These are phyloP conservation scores for Anastrepha ludens DNA, from an alignment of 1,140 invertebrate species.

Conservation along the genomic window DNA sequence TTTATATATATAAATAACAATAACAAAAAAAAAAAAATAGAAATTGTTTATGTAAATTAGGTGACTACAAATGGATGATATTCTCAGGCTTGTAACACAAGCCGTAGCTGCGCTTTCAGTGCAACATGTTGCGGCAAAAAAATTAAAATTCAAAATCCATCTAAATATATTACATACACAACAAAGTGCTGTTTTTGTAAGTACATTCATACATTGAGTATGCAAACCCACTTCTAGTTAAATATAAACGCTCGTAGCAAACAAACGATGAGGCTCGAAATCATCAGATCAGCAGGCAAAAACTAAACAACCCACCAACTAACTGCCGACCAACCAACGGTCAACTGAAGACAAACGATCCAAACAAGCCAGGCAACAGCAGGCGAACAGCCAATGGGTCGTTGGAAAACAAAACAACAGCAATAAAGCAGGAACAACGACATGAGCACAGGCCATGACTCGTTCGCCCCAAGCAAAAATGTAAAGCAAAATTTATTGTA, in stretches of 20 bases:
- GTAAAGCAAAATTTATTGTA: conserved; percentile 35
- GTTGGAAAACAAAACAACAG: neutral
- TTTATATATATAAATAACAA: too few relatives aligned
- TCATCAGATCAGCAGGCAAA: conserved; percentile 10
- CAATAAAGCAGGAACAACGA: neutral
- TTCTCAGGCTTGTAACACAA: conserved; percentile 49
- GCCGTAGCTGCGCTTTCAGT: conserved; percentile 26
- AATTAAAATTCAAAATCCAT: conserved; percentile 42
- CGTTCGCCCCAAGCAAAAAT: conserved; percentile 34
- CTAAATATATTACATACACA: neutral
- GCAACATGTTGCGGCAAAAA: conserved; percentile 22
- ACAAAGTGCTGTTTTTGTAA: neutral
- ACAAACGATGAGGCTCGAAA: conserved; percentile 33
- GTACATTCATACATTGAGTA: neutral
- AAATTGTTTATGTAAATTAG: conserved; percentile 50
- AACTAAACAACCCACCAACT: neutral
- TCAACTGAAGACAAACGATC: conserved; percentile 3
- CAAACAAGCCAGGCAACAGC: conserved; percentile 7
- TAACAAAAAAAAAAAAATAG: neutral
- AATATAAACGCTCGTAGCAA: conserved; percentile 36
- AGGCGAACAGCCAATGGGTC: neutral
- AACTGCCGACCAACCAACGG: neutral
- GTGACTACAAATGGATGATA: conserved; percentile 8
- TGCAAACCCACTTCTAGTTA: neutral
- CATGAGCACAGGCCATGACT: conserved; percentile 16